Percentiles rank a stretch among this genome's conserved stretches.
Conservation (phyloP, 1,140 invertebrate species). For the Hirudo medicinalis region DNA sequence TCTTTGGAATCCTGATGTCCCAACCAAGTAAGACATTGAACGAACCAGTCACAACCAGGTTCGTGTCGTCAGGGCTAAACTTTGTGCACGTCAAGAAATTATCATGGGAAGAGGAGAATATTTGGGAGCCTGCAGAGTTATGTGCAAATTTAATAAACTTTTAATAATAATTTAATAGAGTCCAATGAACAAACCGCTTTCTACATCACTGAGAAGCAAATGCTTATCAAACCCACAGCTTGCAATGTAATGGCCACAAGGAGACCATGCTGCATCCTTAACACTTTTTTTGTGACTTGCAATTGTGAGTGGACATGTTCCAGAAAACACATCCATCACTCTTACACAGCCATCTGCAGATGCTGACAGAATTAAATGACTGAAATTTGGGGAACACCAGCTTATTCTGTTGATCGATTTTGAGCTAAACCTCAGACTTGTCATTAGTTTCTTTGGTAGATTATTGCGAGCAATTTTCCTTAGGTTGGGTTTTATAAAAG, state of each 20-base stretch:
- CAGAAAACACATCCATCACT: slow-evolving; percentile 36
- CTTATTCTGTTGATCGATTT: slow-evolving; percentile 29
- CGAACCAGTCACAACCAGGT: slow-evolving; percentile 32
- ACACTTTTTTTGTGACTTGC: slow-evolving; percentile 31
- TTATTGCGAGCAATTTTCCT: slow-evolving; percentile 11
- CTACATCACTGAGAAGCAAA: slow-evolving; percentile 30
- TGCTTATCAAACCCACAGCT: slow-evolving; percentile 34
- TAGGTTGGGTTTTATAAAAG: slow-evolving; percentile 4
- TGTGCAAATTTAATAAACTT: not conserved
- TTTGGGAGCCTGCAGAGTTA: slow-evolving; percentile 6
- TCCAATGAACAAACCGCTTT: slow-evolving; percentile 28
- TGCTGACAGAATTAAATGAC: slow-evolving; percentile 39
- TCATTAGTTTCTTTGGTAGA: slow-evolving; percentile 24
- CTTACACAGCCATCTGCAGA: slow-evolving; percentile 35
- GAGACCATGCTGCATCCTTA: slow-evolving; percentile 33
- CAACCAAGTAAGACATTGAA: slow-evolving; percentile 30
- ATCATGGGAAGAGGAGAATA: slow-evolving; percentile 9
- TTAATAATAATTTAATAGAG: not conserved
- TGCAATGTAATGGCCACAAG: slow-evolving; percentile 27
- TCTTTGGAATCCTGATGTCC: slow-evolving; percentile 30
- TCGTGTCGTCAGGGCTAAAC: slow-evolving; percentile 29
- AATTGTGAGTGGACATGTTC: slow-evolving; percentile 27
- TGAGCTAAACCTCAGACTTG: slow-evolving; percentile 25
- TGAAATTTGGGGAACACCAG: slow-evolving; percentile 33
- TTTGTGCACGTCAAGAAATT: slow-evolving; percentile 32